Base-by-base conservation (phyloP, 2,797 vertebrate genomes). In the Cyprinodon diabolis region DNA sequence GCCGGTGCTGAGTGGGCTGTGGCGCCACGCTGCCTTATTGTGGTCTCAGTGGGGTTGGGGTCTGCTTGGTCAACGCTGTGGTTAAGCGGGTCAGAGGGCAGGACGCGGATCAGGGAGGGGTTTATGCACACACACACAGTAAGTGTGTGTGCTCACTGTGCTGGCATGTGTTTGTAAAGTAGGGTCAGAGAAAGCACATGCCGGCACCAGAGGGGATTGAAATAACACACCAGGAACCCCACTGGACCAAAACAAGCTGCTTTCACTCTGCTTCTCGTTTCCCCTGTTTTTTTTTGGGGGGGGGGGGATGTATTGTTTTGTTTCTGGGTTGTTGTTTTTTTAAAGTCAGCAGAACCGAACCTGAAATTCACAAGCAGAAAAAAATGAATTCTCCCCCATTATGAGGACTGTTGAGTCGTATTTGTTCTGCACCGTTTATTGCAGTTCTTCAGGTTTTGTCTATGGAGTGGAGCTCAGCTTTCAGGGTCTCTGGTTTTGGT, bases 151-250 rank as follows among this genome's bases (percentile, higher is more conserved):
- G 51, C 19, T 23, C 72, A 72, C 69, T 74, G 81, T 60, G 51
- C 66, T 51, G 71, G 51, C 66, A n/a, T 78, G 82, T 77, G 83
- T 68, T 30, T 74, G 60, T 67, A 51, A 58, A 0, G 67, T 77
- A 75, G 81, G 82, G 89, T 90, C 86, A 87, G 83, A 82, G 86
- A 89, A 87, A 93, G 85, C 87, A 81, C 88, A 90, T 80, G 77
- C 79, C 92, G 23, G 79, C 91, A 80, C 88, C 74, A 73, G 90
- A 93, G 90, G 86, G 79, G n/a, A 87, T 92, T 94, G 80, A 88
- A 95, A 95, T 87, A 95, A 95, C 93, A 94, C 92, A 86, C 84
- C 89, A 93, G 92, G 84, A 86, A 52, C 86, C 88, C 93, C 91
- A 90, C 88, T 66, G 76, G 85, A 88, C 90, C 80, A 68, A 68